These are phyloP conservation scores for Sebastes umbrosus DNA, from an alignment of 2,797 vertebrate species.

Conservation along the genomic window DNA sequence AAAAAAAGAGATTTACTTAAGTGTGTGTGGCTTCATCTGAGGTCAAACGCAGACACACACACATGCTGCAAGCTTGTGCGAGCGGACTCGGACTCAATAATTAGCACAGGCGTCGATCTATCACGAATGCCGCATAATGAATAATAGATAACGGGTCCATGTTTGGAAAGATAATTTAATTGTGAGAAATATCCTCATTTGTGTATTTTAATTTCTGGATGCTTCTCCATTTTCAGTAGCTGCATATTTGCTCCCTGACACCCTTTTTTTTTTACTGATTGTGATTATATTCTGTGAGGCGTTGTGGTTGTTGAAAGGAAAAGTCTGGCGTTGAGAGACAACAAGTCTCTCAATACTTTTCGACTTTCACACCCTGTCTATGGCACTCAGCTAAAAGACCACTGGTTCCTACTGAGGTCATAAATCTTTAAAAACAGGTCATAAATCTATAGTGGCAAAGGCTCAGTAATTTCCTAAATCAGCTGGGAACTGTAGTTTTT, in stretches of 20 bases:
- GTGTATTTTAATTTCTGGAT: background rate
- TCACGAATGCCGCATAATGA: constrained; percentile 30
- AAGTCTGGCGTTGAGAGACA: background rate
- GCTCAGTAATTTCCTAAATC: background rate
- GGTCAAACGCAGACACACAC: constrained; percentile 10
- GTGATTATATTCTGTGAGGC: background rate
- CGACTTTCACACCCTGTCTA: background rate
- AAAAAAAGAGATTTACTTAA: background rate
- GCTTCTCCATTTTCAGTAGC: background rate
- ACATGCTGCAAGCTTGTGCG: background rate
- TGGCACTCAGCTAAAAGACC: background rate
- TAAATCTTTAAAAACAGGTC: background rate
- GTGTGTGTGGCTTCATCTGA: background rate
- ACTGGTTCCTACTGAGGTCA: background rate
- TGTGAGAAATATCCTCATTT: background rate
- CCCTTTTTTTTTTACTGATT: background rate
- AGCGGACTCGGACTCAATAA: constrained; percentile 1
- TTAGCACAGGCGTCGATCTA: constrained; percentile 16
- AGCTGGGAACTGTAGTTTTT: background rate
- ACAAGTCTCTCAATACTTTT: background rate
- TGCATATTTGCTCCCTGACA: background rate
- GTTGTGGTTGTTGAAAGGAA: background rate
- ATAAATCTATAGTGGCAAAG: background rate
- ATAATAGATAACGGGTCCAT: constrained; percentile 39
- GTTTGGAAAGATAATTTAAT: background rate